These are phyloP conservation scores for Cecropterus lyciades DNA, from an alignment of 1,140 invertebrate species.

Conservation along the genomic window DNA sequence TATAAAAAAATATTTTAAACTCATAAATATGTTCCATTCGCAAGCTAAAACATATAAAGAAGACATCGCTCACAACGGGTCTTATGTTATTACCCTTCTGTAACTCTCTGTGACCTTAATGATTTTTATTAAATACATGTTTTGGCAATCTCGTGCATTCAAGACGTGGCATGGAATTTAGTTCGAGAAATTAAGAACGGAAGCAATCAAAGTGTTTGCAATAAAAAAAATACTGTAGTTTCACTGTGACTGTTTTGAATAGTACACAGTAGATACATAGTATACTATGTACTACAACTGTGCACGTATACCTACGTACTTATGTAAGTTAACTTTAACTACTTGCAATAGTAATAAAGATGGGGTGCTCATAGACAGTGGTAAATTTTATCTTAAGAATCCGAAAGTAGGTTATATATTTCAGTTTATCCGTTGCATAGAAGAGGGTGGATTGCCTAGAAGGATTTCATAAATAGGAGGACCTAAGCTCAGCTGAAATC, in stretches of 20 bases:
- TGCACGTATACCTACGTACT: too few relatives aligned
- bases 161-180: background rate
- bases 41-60: background rate
- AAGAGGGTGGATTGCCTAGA: too few relatives aligned
- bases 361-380: too few relatives aligned
- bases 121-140: conserved; percentile 13
- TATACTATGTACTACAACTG: too few relatives aligned
- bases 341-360: too few relatives aligned
- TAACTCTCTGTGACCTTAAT: conserved; percentile 15
- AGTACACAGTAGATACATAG: too few relatives aligned
- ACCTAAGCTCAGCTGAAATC: too few relatives aligned
- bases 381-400: too few relatives aligned
- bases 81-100: background rate
- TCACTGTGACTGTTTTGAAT: background rate
- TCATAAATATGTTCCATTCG: background rate
- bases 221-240: background rate
- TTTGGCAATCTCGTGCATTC: conserved; percentile 3
- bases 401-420: too few relatives aligned
- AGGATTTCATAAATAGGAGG: too few relatives aligned
- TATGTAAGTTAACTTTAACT: too few relatives aligned
- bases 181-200: conserved; percentile 23
- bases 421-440: too few relatives aligned
- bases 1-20: background rate
- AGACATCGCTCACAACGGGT: background rate
- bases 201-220: conserved; percentile 25